Base-by-base conservation (phyloP, 2,113 vertebrate genomes). In the Galbula dea region DNA sequence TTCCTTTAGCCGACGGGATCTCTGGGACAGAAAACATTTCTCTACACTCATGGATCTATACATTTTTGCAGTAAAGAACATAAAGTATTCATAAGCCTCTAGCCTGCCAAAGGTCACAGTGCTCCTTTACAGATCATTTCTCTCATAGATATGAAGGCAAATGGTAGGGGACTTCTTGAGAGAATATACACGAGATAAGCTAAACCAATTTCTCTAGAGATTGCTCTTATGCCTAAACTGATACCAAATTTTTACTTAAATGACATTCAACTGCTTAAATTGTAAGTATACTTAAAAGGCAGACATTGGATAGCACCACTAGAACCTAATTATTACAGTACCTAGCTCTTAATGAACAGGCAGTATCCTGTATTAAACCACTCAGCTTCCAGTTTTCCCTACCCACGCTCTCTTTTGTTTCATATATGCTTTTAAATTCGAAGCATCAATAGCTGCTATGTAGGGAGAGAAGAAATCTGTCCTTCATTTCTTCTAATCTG, bases 71-170 rank as follows among this genome's bases (percentile, higher is more conserved):
- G 74, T n/a, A 45, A 45, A 69, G 72, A 62, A 15, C 62, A 88
- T 96, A 37, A 73, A 68, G 61, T 54, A 81, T 92, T 84, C 72
- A 89, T 23, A 74, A 49, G 34, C 73, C 54, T 78, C 80, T 51
- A 91, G 59, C 43, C 85, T 91, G 80, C 74, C 65, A 89, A 80
- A 92, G 78, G 83, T 89, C 80, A 74, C 8, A 20, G 62, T 27
- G 72, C 65, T 89, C 77, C 80, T 91, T 81, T 32, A 89, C 94
- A 89, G 91, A 88, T 57, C 43, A 61, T 74, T 93, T 83, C 85
- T 89, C 75, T 74, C 36, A 46, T 0, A 72, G 63, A 34, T 52
- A 9, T 2, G 12, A 85, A 85, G 51, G 67, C 43, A 92, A 89
- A 91, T 2, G 3, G 75, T 27, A 57, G 52, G 11, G 32, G 69